Base-by-base conservation (phyloP, 2,113 vertebrate genomes). In the Picathartes gymnocephalus region DNA sequence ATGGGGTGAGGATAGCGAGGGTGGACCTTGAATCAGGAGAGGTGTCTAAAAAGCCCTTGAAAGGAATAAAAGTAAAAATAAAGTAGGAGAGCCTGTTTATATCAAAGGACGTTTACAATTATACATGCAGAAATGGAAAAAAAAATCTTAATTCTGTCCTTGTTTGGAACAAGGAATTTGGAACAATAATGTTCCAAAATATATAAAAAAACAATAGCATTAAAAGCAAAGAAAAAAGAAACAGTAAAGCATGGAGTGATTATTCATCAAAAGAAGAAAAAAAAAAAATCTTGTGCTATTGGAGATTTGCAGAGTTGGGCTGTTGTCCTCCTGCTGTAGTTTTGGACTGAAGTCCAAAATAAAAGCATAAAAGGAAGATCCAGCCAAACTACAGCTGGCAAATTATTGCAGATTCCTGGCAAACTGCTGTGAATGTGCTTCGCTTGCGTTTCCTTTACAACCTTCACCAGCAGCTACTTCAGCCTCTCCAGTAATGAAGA, bases 351-450 rank as follows among this genome's bases (percentile, higher is more conserved):
- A 94, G 70, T 93, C 74, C 74, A 72, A 93, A 95, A 90, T 62
- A 88, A 92, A 82, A 92, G 42, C 66, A 92, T 80, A 80, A 93
- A 90, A 53, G 48, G 37, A 82, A 80, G 50, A 88, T 70, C 54
- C 71, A 92, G 88, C 88, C 96, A 96, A 92, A 82, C 30, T 92
- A 71, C 90, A 86, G 56, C 71, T 95, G 93, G 81, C 79, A 90
- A 57, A 48, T 77, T 72, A 80, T 65, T 19, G 3, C 11, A 13
- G 54, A 86, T 91, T 93, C 82, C 81, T 95, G 90, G 92, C 82
- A 90, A 81, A 79, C 85, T 80, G 71, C 78, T 97, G 81, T 73
- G 74, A 82, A 92, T 85, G 66, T 77, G 81, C 79, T 76, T 93
- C 2, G 0, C 81, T 86, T 94, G 93, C 54, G 19, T 88, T 95